These are phyloP conservation scores for Chlorospingus flavigularis DNA, from an alignment of 2,797 vertebrate species.

Conservation along the genomic window DNA sequence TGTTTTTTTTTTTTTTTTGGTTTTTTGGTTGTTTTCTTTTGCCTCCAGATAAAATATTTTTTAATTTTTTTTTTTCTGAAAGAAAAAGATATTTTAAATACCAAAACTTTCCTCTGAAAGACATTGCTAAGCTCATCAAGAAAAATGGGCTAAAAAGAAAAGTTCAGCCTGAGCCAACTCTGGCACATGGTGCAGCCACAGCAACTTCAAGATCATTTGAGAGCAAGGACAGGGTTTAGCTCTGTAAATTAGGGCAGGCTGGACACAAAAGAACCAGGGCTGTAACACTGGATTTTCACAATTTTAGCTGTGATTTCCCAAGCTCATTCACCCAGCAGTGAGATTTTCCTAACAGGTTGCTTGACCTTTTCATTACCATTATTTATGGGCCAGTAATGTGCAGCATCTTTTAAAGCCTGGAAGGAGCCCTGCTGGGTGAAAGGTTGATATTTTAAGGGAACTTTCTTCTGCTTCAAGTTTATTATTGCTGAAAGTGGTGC, in stretches of 20 bases:
- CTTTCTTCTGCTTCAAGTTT: neutral
- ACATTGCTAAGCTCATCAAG: neutral
- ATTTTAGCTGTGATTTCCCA: neutral
- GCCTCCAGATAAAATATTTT: neutral
- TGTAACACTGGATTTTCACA: neutral
- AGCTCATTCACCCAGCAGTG: neutral
- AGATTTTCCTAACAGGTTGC: slow-evolving; percentile 23
- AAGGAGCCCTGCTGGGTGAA: slow-evolving; percentile 44
- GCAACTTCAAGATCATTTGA: neutral
- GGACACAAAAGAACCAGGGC: neutral
- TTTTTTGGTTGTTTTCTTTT: neutral
- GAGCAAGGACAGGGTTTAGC: neutral
- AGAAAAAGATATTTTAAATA: neutral
- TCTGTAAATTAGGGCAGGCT: neutral
- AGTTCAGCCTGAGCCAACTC: neutral
- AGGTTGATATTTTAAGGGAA: slow-evolving; percentile 59
- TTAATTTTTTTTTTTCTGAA: rapidly evolving
- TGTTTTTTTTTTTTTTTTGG: too few species aligned
- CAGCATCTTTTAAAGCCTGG: slow-evolving; percentile 1
- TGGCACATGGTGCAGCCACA: neutral
- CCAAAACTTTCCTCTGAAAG: neutral
- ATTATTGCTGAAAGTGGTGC: neutral
- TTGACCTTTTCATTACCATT: slow-evolving; percentile 50
- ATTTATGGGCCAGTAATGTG: slow-evolving; percentile 27
- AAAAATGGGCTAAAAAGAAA: too few species aligned